Evolutionary conservation across 1,140 invertebrate species (phyloP).

Genomic region (Paraescarpia echinospica): DNA sequence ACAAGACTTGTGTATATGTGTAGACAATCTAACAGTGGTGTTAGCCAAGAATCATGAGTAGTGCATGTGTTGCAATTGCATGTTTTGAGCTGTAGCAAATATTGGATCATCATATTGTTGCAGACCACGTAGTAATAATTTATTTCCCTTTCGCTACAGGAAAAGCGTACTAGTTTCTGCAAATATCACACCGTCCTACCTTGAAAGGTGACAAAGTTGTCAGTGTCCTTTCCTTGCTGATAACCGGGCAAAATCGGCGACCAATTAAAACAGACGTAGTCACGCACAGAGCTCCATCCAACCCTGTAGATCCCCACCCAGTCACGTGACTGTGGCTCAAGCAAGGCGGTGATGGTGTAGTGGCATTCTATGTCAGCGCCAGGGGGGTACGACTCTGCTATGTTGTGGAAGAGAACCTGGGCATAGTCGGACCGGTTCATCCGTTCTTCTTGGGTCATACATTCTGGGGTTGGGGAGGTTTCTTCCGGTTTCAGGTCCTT

Average conservation of each 20-base stretch:
- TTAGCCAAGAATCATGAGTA: background rate
- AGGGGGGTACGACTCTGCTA: conserved; percentile 50
- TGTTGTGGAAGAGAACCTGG: conserved; percentile 51
- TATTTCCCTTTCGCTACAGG: too few relatives aligned
- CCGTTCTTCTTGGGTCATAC: background rate
- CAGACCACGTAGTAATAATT: too few relatives aligned
- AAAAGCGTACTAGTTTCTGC: too few relatives aligned
- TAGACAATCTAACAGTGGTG: too few relatives aligned
- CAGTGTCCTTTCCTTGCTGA: conserved; percentile 21
- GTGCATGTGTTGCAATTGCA: background rate
- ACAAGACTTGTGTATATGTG: too few relatives aligned
- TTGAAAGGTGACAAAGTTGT: background rate
- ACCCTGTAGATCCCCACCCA: conserved; percentile 54
- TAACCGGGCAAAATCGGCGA: conserved; percentile 38
- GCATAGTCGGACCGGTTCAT: conserved; percentile 14
- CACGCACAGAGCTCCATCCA: conserved; percentile 47
- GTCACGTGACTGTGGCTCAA: conserved; percentile 42
- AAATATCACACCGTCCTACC: background rate
- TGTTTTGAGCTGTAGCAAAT: background rate
- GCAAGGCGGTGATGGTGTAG: conserved; percentile 48
- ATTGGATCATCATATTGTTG: too few relatives aligned
- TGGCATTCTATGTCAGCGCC: conserved; percentile 50
- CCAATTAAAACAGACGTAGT: conserved; percentile 53
- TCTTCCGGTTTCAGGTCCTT: background rate
- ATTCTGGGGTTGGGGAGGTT: background rate